Conservation (phyloP, 2,888 invertebrate genomes). For the Aporophyla lueneburgensis region DNA sequence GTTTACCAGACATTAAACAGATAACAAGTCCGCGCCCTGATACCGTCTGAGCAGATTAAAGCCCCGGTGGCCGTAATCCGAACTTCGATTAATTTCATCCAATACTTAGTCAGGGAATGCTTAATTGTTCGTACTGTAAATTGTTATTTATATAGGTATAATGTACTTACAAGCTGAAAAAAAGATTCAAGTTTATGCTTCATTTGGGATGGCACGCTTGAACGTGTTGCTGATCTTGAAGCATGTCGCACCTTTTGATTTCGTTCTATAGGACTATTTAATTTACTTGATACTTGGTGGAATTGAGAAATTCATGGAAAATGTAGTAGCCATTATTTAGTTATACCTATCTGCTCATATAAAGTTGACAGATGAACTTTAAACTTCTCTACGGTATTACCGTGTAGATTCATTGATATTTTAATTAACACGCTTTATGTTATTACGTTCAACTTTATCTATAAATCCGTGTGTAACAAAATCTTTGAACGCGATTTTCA, state of each 20-base stretch:
- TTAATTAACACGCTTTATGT: too few relatives aligned
- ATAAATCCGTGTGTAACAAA: too few relatives aligned
- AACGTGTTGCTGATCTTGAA: conserved; percentile 47
- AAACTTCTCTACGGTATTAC: too few relatives aligned
- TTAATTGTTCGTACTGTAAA: conserved; percentile 80
- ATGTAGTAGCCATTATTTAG: neutral
- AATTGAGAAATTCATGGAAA: neutral
- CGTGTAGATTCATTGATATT: neutral
- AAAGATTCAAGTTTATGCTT: conserved; percentile 51
- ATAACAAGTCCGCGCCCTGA: conserved; percentile 90
- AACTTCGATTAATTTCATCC: conserved; percentile 91
- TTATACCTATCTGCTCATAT: neutral
- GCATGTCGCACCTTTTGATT: conserved; percentile 23
- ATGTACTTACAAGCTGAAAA: conserved; percentile 58
- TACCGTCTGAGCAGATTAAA: conserved; percentile 89
- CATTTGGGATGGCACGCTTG: conserved; percentile 31
- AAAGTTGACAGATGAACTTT: neutral
- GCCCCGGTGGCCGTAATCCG: conserved; percentile 88
- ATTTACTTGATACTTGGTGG: neutral
- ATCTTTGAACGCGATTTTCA: too few relatives aligned
- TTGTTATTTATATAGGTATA: conserved; percentile 75
- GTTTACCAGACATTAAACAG: conserved; percentile 92
- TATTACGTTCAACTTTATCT: too few relatives aligned
- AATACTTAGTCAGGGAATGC: conserved; percentile 86
- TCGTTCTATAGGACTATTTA: neutral